Evolutionary conservation across 2,797 vertebrate species (phyloP).

Genomic region (Lepus oiostolus): DNA sequence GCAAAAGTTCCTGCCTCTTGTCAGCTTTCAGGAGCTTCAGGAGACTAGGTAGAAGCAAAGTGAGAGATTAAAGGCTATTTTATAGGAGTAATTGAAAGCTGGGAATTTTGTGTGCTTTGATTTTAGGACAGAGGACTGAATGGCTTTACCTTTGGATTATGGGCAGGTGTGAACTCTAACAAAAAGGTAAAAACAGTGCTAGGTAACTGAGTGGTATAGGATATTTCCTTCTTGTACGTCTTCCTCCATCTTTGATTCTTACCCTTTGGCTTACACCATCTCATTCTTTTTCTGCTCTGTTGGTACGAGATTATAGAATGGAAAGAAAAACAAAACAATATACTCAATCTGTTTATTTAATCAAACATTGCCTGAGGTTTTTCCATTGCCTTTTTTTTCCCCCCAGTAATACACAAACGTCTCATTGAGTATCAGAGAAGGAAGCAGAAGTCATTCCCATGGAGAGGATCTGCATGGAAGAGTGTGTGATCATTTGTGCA

Average conservation of each 20-base stretch:
- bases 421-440: not conserved
- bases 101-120: constrained; percentile 4
- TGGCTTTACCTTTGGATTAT: not conserved
- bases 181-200: not conserved
- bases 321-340: not conserved
- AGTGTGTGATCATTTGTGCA: not conserved
- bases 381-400: not conserved
- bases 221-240: not conserved
- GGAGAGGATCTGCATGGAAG: not conserved
- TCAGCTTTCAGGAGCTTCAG: not conserved
- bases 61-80: not conserved
- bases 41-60: not conserved
- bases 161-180: not conserved
- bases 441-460: not conserved
- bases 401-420: not conserved
- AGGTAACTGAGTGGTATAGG: not conserved
- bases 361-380: not conserved
- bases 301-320: not conserved
- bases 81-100: constrained; percentile 8
- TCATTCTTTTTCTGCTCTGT: not conserved
- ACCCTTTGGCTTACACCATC: constrained; percentile 4
- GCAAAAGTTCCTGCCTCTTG: not conserved
- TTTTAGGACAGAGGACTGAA: constrained; percentile 20
- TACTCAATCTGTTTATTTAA: not conserved
- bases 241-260: not conserved